phyloP scores from a whole-genome alignment of 2,888 invertebrate genomes.

The Lomographa bimaculata region DNA sequence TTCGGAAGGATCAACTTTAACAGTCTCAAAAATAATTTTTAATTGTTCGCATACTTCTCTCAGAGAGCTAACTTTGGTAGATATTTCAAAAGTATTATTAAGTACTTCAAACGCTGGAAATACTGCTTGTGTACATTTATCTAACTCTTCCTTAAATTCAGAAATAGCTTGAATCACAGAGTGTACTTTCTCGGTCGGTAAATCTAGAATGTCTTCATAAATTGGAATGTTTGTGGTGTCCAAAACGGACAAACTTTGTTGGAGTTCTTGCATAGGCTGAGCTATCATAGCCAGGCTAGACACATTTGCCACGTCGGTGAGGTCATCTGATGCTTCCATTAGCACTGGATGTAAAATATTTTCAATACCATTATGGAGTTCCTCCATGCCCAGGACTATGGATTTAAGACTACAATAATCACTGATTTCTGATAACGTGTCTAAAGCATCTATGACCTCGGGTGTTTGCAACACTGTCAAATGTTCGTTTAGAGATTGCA shows the following conservation, averaged over 20 bases:
- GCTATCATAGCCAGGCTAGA: conserved; percentile 60
- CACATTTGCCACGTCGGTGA: conserved; percentile 43
- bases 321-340: conserved; percentile 57
- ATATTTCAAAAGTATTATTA: conserved; percentile 60
- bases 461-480: conserved; percentile 60
- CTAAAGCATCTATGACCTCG: conserved; percentile 60
- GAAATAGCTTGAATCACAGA: conserved; percentile 55
- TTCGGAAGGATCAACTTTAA: conserved; percentile 30
- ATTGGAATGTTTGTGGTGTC: conserved; percentile 67
- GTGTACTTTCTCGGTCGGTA: conserved; percentile 60
- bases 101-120: conserved; percentile 58
- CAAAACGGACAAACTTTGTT: conserved; percentile 62
- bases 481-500: conserved; percentile 62
- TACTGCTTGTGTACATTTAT: conserved; percentile 55
- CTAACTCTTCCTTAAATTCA: conserved; percentile 61
- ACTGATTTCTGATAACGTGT: conserved; percentile 62
- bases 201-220: conserved; percentile 64
- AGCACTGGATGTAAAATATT: conserved; percentile 63
- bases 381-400: conserved; percentile 51
- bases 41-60: conserved; percentile 57
- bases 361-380: conserved; percentile 59
- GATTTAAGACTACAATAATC: conserved; percentile 64
- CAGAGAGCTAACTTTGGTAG: conserved; percentile 56
- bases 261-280: conserved; percentile 65
- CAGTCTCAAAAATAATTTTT: conserved; percentile 48